Evolutionary conservation across 2,797 vertebrate species (phyloP).

Genomic region (Coendou prehensilis): DNA sequence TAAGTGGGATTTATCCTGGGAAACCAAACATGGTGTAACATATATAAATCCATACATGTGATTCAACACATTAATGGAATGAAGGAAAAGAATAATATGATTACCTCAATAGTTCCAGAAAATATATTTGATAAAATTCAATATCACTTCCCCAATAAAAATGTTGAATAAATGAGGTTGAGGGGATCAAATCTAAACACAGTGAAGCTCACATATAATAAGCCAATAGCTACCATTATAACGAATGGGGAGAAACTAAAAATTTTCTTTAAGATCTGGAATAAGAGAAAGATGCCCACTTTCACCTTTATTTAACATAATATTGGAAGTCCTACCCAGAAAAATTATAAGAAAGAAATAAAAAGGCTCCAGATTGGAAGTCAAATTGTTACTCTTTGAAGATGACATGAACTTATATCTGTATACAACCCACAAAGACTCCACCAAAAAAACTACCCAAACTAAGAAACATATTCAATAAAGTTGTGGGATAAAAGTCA

Average conservation of each 20-base stretch:
- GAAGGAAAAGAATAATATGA: not conserved
- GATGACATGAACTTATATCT: no score
- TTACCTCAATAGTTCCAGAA: not conserved
- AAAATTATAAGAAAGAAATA: not conserved
- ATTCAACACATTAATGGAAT: not conserved
- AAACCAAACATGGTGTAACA: not conserved
- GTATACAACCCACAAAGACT: not conserved
- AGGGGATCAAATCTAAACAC: not conserved
- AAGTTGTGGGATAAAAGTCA: not conserved
- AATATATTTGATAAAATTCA: not conserved
- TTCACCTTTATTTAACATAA: not conserved
- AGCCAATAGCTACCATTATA: not conserved
- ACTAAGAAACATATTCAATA: not conserved
- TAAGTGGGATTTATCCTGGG: not conserved
- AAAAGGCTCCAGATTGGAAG: not conserved
- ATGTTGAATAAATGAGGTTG: not conserved
- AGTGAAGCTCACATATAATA: not conserved
- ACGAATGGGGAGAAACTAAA: no score
- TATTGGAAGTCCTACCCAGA: not conserved
- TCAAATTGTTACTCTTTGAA: not conserved
- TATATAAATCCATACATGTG: not conserved
- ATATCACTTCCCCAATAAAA: not conserved
- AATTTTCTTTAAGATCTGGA: no score
- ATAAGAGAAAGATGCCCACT: no score
- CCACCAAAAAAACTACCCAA: not conserved